phyloP scores from a whole-genome alignment of 2,888 invertebrate genomes.

The Melipona beecheii region DNA sequence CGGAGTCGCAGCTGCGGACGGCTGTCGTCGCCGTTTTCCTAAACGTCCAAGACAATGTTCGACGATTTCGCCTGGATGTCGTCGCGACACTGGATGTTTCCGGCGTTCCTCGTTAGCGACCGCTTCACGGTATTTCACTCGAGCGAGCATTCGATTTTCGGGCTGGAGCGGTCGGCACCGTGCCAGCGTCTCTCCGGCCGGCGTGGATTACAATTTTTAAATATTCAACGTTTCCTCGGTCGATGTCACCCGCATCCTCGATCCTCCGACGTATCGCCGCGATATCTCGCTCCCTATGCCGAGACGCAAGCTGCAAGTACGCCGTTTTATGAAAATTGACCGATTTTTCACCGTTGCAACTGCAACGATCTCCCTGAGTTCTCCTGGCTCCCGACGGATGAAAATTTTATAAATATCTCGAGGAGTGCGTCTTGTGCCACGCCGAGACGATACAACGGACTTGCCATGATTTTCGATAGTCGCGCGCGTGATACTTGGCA shows the following conservation, averaged over 20 bases:
- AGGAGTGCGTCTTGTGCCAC: conserved; percentile 34
- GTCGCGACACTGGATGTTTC: conserved; percentile 5
- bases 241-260: conserved; percentile 44
- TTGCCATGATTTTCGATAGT: conserved; percentile 26
- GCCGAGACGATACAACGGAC: conserved; percentile 17
- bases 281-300: conserved; percentile 6
- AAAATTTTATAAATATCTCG: conserved; percentile 58
- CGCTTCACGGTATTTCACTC: conserved; percentile 32
- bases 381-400: conserved; percentile 26
- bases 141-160: conserved; percentile 38
- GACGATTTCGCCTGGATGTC: not conserved
- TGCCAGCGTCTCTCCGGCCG: conserved; percentile 33
- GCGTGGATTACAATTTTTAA: conserved; percentile 58
- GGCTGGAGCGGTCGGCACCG: conserved; percentile 23
- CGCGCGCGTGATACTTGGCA: conserved; percentile 45
- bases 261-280: conserved; percentile 27
- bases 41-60: conserved; percentile 12
- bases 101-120: conserved; percentile 45
- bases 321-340: not conserved
- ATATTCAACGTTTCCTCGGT: conserved; percentile 48
- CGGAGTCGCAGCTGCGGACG: not conserved
- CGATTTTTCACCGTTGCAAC: not conserved
- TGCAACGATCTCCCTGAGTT: conserved; percentile 1
- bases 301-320: not conserved
- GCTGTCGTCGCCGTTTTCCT: not conserved